Percentiles rank a stretch among this genome's conserved stretches.
phyloP scores from a whole-genome alignment of 92 coral and sea anemone species.

The Pocillopora grandis region DNA sequence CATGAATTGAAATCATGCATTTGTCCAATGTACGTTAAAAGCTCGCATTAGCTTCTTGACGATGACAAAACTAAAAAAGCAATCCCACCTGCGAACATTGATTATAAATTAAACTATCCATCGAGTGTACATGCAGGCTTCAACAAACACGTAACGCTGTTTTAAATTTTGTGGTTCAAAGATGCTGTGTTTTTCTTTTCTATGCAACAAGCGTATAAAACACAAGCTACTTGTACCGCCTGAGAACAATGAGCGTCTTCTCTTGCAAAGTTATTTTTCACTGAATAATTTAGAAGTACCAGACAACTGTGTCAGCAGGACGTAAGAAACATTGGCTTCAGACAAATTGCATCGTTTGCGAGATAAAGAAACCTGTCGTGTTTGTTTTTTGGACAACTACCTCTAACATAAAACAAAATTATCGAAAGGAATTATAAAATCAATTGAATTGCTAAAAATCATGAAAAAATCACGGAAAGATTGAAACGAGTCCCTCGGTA shows the following conservation, averaged over 20 bases:
- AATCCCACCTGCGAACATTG: neutral
- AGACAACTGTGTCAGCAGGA: neutral
- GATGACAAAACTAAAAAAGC: neutral
- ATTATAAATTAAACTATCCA: neutral
- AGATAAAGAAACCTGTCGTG: neutral
- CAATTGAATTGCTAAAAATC: too few species aligned
- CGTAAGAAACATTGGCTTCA: neutral
- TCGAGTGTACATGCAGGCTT: neutral
- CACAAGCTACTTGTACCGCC: neutral
- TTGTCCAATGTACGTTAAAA: too few species aligned
- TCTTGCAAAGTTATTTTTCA: neutral
- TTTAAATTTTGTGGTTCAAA: neutral
- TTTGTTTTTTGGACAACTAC: too few species aligned
- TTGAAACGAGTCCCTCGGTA: too few species aligned
- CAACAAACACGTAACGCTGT: neutral
- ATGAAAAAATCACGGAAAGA: too few species aligned
- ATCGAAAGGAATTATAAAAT: too few species aligned
- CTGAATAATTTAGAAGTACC: neutral
- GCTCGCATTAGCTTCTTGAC: too few species aligned
- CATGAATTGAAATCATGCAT: too few species aligned
- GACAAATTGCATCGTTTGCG: conserved; percentile 1
- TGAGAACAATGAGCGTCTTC: neutral
- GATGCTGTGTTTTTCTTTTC: neutral
- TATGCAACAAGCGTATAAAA: neutral
- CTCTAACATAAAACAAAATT: too few species aligned